phyloP scores from a whole-genome alignment of 2,113 vertebrate species.

The Megaceryle torquata region DNA sequence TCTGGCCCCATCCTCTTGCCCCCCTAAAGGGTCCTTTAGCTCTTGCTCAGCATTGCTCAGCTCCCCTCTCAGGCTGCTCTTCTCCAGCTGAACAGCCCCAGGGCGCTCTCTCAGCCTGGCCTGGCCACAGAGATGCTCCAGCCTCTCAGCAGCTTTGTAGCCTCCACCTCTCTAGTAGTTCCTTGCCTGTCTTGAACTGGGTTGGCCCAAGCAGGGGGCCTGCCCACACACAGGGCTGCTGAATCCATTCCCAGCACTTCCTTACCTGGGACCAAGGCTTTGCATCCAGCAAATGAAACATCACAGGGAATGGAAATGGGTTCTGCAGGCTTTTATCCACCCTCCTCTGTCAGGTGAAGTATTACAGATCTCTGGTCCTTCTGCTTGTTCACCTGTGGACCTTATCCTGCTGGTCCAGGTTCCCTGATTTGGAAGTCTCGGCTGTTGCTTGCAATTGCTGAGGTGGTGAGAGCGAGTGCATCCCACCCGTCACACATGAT shows the following conservation, averaged over 20 bases:
- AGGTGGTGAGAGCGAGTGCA: neutral
- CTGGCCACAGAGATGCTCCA: too few species aligned
- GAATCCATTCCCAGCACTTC: neutral
- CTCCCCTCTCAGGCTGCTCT: too few species aligned
- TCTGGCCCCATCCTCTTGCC: neutral
- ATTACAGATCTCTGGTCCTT: neutral
- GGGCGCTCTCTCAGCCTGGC: too few species aligned
- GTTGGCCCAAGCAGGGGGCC: neutral
- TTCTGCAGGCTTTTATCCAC: neutral
- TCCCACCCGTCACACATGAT: neutral
- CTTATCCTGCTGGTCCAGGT: fast-evolving
- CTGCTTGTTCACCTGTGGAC: neutral
- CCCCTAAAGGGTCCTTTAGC: neutral
- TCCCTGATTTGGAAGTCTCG: neutral
- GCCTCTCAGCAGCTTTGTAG: too few species aligned
- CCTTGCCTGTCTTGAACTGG: neutral
- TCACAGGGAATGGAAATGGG: neutral
- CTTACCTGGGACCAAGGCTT: neutral
- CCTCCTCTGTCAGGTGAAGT: fast-evolving
- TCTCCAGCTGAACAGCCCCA: too few species aligned
- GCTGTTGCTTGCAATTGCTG: neutral
- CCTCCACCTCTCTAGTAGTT: neutral
- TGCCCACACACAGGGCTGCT: neutral
- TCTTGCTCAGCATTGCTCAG: neutral
- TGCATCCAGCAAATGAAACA: neutral